Evolutionary conservation across 2,113 vertebrate species (phyloP).

Genomic region (Emydocephalus ijimae): DNA sequence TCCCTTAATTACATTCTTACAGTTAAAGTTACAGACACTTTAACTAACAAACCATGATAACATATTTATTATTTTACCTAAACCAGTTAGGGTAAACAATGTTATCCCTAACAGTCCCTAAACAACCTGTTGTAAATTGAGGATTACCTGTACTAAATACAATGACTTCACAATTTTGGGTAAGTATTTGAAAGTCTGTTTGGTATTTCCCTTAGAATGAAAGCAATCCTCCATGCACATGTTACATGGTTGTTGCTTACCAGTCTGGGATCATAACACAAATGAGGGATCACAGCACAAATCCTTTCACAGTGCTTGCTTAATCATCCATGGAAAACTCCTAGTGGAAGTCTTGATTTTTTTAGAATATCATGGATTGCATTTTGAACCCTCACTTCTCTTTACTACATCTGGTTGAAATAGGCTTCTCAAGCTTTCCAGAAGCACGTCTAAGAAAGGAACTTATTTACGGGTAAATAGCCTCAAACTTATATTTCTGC

Average conservation of each 20-base stretch:
- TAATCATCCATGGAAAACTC: neutral
- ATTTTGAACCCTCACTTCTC: slow-evolving; percentile 48
- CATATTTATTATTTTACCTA: no score
- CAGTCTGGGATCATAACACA: neutral
- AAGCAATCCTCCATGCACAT: neutral
- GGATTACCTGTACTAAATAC: neutral
- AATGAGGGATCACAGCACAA: neutral
- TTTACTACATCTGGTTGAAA: slow-evolving; percentile 57
- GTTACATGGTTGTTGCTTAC: neutral
- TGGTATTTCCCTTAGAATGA: neutral
- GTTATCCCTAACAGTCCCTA: no score
- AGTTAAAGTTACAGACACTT: no score
- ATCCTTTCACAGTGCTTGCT: neutral
- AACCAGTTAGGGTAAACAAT: no score
- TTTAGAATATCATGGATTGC: slow-evolving; percentile 37
- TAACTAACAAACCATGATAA: no score
- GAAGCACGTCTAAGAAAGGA: slow-evolving; percentile 52
- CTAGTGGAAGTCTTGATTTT: neutral
- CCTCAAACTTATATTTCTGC: slow-evolving; percentile 66
- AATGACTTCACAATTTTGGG: neutral
- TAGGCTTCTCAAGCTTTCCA: slow-evolving; percentile 59
- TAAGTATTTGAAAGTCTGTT: neutral
- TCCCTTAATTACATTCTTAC: no score
- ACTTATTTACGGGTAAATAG: slow-evolving; percentile 67
- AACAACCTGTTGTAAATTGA: neutral